These are phyloP conservation scores for Clupea harengus DNA, from an alignment of 2,113 vertebrate species.

Conservation along the genomic window DNA sequence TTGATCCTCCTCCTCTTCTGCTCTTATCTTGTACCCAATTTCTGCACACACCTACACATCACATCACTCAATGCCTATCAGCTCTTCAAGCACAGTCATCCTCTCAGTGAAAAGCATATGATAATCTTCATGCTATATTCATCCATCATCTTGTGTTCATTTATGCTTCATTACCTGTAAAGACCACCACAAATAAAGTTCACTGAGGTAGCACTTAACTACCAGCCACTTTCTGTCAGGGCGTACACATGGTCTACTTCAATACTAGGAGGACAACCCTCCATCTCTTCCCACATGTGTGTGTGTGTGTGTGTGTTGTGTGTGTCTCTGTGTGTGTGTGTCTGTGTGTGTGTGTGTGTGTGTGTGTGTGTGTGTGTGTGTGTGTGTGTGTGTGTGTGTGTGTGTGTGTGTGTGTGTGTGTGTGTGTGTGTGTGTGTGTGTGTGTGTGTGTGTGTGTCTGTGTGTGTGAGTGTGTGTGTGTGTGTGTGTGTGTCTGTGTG, in stretches of 20 bases:
- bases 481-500: neutral
- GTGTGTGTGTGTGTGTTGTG: constrained; percentile 19
- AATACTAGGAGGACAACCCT: neutral
- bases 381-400: too few species aligned
- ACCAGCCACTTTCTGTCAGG: neutral
- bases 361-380: neutral
- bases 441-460: neutral
- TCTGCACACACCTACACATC: too few species aligned
- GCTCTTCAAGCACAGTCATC: too few species aligned
- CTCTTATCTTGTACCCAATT: too few species aligned
- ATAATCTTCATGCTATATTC: too few species aligned
- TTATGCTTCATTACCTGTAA: neutral
- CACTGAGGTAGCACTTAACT: neutral
- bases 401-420: neutral
- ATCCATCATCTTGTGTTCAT: neutral
- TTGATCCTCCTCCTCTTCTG: too few species aligned
- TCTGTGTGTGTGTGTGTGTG: too few species aligned
- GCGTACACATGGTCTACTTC: neutral
- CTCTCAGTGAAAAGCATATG: neutral
- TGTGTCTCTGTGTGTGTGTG: neutral
- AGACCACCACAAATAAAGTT: neutral
- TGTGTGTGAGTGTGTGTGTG: neutral
- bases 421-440: neutral
- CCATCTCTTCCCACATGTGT: neutral
- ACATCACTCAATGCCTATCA: too few species aligned